These are phyloP conservation scores for Dryoscopus gambensis DNA, from an alignment of 2,113 vertebrate species.

Conservation along the genomic window DNA sequence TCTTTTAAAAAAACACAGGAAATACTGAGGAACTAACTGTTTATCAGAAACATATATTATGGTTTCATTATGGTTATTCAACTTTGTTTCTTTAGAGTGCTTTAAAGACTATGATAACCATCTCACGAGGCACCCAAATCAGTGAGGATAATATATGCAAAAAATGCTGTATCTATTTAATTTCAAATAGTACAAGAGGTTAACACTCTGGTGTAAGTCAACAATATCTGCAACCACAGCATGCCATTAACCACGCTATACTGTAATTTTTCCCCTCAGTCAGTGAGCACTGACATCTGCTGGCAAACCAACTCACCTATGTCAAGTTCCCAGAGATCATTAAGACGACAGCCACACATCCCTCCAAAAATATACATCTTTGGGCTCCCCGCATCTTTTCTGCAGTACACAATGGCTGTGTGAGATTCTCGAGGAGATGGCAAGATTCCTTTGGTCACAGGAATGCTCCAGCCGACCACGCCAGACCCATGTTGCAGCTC, in stretches of 20 bases:
- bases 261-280: background rate
- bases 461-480: slow-evolving; percentile 88
- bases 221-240: background rate
- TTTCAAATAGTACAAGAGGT: background rate
- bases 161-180: background rate
- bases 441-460: slow-evolving; percentile 83
- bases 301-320: slow-evolving; percentile 78
- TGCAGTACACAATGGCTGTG: slow-evolving; percentile 82
- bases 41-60: background rate
- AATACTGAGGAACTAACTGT: background rate
- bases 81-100: background rate
- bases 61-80: background rate
- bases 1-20: background rate
- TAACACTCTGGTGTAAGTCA: background rate
- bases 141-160: background rate
- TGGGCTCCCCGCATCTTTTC: slow-evolving; percentile 75
- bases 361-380: slow-evolving; percentile 95
- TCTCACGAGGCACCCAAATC: background rate
- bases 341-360: slow-evolving; percentile 89
- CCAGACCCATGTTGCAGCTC: slow-evolving; percentile 91
- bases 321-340: slow-evolving; percentile 94
- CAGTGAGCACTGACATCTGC: background rate
- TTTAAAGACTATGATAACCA: background rate
- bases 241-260: background rate
- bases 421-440: slow-evolving; percentile 93